These are phyloP conservation scores for Idaea dimidiata DNA, from an alignment of 2,888 invertebrate species.

Conservation along the genomic window DNA sequence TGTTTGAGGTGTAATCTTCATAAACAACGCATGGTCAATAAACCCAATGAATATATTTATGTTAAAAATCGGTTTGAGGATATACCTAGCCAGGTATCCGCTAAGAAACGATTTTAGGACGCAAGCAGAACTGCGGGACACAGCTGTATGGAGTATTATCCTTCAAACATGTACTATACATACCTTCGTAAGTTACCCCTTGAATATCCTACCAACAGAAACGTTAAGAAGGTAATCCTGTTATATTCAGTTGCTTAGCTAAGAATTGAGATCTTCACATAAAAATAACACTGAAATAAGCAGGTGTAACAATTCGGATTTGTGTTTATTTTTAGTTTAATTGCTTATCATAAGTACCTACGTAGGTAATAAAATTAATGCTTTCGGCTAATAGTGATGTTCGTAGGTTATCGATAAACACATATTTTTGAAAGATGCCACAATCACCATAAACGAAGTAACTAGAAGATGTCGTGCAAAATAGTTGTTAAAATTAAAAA, in stretches of 20 bases:
- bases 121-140: no score
- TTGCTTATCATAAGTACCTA: neutral
- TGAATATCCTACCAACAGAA: neutral
- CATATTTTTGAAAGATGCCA: neutral
- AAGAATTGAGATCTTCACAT: neutral
- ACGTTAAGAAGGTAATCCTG: neutral
- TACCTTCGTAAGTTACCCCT: neutral
- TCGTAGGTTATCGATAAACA: neutral
- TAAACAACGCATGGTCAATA: no score
- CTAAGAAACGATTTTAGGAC: no score
- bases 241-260: neutral
- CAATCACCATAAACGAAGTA: neutral
- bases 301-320: neutral
- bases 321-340: neutral
- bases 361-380: neutral
- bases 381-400: neutral
- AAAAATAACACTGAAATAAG: neutral
- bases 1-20: no score
- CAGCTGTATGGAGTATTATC: no score
- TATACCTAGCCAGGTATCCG: no score
- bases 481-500: neutral
- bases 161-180: no score
- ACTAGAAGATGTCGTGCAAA: neutral
- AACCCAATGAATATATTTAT: no score
- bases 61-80: no score